Percentiles rank a stretch among this genome's conserved stretches.
These are phyloP conservation scores for Okamejei kenojei DNA, from an alignment of 2,797 vertebrate species.

Conservation along the genomic window DNA sequence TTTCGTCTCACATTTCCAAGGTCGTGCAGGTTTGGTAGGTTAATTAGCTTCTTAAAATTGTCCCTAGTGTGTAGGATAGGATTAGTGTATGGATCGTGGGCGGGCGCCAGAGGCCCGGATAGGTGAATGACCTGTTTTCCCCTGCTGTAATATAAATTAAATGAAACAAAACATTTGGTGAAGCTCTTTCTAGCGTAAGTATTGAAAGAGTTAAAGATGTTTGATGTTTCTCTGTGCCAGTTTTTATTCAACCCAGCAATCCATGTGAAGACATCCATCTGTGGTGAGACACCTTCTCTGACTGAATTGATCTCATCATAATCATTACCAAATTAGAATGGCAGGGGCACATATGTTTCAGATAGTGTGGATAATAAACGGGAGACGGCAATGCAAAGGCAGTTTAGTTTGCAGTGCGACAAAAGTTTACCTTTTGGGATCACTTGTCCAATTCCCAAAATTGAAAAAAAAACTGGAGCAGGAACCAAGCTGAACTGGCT, in stretches of 20 bases:
- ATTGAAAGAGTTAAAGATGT: not conserved
- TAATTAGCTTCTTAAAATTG: too few relatives aligned
- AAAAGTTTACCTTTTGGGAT: slow-evolving; percentile 21
- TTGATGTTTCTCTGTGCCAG: not conserved
- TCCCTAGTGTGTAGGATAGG: too few relatives aligned
- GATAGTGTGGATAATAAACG: slow-evolving; percentile 29
- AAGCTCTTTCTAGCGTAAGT: not conserved
- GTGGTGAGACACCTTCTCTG: slow-evolving; percentile 5
- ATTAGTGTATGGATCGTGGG: too few relatives aligned
- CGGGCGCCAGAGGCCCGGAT: too few relatives aligned
- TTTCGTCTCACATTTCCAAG: too few relatives aligned
- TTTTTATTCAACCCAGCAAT: not conserved
- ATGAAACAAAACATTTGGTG: too few relatives aligned
- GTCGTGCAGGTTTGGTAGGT: too few relatives aligned
- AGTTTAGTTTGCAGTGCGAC: slow-evolving; percentile 28
- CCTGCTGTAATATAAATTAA: too few relatives aligned
- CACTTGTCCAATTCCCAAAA: slow-evolving; percentile 27
- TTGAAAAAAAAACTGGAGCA: slow-evolving; percentile 17
- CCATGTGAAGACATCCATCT: slow-evolving; percentile 22
- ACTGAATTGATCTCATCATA: slow-evolving; percentile 31
- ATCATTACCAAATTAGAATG: slow-evolving; percentile 31
- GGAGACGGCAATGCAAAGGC: slow-evolving; percentile 27
- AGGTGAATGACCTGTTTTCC: too few relatives aligned
- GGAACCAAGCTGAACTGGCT: not conserved
- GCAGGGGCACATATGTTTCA: slow-evolving; percentile 24